Evolutionary conservation across 2,888 invertebrate species (phyloP), one percentile per base, ranked within the genome.

Genomic region (Sesia apiformis): DNA sequence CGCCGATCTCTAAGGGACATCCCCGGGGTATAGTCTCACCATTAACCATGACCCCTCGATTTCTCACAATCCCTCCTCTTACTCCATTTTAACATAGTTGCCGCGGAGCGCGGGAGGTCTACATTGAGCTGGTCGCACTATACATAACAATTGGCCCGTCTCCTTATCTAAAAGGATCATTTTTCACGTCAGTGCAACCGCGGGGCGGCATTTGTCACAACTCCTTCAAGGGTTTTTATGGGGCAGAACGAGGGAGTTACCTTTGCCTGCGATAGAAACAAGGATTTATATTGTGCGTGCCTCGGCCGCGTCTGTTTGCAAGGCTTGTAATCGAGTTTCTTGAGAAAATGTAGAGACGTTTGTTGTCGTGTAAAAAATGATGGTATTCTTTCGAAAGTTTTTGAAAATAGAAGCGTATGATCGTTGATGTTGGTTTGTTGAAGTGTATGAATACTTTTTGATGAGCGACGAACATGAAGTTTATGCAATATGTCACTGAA

Each of bases 151-250:
- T 84, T 78, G 81, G 74, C 72, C 69, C 71, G 70, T 72, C 70
- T 72, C 77, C 76, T 84, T 84, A 84, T 84, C 82, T 83, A 78
- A 82, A 76, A 78, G 81, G 77, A 77, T 83, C 77, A 84, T 84
- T 84, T 84, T 81, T 84, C 84, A 84, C 81, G 84, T 84, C 84
- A 81, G 61, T 78, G 80, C 80, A 78, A 76, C 81, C 77, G 67
- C 78, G 72, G 67, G 62, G 64, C 70, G 76, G 71, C 76, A 81
- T 84, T 84, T 81, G 84, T 84, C 84, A 83, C 76, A 76, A 78
- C 78, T 83, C 76, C 78, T 81, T 79, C 72, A 76, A 76, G 74
- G 74, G 63, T 81, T 79, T 82, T 82, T 82, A 79, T 75, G 74
- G 74, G 50, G 7, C 39, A 39, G 39, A 50, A 39, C 50, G 50